Evolutionary conservation across 2,888 invertebrate genomes (phyloP), one percentile per base, ranked within the genome.

Genomic region (Heteromyza rotundicornis): DNA sequence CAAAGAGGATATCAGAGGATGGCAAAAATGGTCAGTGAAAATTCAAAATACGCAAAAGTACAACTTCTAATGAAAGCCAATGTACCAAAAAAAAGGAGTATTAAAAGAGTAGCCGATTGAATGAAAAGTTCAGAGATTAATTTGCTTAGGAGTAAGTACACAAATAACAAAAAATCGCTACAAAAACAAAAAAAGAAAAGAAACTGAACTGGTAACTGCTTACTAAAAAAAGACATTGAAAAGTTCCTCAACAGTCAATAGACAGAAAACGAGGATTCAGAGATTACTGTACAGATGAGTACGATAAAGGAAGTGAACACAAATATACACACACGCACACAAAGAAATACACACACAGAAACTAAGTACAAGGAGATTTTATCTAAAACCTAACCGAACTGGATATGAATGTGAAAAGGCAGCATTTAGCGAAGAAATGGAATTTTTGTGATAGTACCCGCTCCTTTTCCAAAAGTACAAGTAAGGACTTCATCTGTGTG

Each of bases 101-200:
- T 3, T 40, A 40, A 3, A 47, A 47, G 19, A 40, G 40, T 14
- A 40, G 40, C 14, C 10, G 20, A n/a, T n/a, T n/a, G n/a, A n/a
- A n/a, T n/a, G n/a, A n/a, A n/a, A 47, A 47, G 47, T 47, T 47
- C 47, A 47, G 19, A 47, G 47, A 47, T 47, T 47, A 47, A 47
- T 47, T 47, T 47, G 47, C 47, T 17, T 19, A 47, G 5, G 19
- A 19, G 47, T 47, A 20, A 19, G 20, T 8, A 40, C 7, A 40
- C 40, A 7, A n/a, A 40, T n/a, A 40, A 3, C 40, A 40, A 7
- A 8, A 40, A 7, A 40, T 40, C 14, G 7, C 7, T 32, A 32
- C 5, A 32, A 8, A 40, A 40, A 40, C n/a, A n/a, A n/a, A n/a
- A n/a, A n/a, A n/a, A n/a, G n/a, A n/a, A n/a, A n/a, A n/a, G n/a